Conservation (phyloP, 2,888 invertebrate species). For the Agrilus cyanescens region DNA sequence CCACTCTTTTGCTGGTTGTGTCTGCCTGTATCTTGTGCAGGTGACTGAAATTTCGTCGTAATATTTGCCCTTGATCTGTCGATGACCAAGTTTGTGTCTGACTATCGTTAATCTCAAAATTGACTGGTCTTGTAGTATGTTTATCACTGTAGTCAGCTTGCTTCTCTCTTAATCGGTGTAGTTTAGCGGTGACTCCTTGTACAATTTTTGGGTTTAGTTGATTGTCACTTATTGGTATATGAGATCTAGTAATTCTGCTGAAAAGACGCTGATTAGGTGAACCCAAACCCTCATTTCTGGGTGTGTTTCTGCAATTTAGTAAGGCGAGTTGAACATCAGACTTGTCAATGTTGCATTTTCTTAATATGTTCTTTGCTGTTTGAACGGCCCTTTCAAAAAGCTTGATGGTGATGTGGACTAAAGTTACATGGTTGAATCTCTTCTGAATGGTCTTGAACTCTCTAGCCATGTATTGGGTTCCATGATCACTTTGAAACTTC, state of each 20-base stretch:
- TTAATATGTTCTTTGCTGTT: constrained; percentile 1
- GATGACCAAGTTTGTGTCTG: background rate
- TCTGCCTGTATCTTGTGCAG: constrained; percentile 1
- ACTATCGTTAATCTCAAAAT: background rate
- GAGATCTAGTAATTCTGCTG: background rate
- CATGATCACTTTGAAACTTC: constrained; percentile 5
- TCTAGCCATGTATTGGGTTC: constrained; percentile 4
- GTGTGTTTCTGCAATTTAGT: constrained; percentile 1
- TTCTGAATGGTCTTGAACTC: constrained; percentile 5
- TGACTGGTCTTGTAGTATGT: background rate
- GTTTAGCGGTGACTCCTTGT: background rate
- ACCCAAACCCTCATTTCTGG: constrained; percentile 2
- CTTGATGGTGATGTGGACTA: constrained; percentile 6
- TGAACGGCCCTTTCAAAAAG: constrained; percentile 1
- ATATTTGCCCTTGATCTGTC: background rate
- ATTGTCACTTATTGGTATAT: background rate
- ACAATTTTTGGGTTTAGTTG: background rate
- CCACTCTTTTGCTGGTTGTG: background rate
- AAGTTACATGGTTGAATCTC: constrained; percentile 2
- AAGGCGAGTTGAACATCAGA: constrained; percentile 2
- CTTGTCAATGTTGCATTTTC: constrained; percentile 1
- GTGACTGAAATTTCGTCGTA: constrained; percentile 1
- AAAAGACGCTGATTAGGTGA: constrained; percentile 2
- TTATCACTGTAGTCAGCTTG: background rate
- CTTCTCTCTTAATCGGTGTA: background rate